A percentile compares a stretch with the other conserved stretches of the same genome.
phyloP scores from a whole-genome alignment of 1,140 invertebrate genomes.

The Hormaphis cornu region DNA sequence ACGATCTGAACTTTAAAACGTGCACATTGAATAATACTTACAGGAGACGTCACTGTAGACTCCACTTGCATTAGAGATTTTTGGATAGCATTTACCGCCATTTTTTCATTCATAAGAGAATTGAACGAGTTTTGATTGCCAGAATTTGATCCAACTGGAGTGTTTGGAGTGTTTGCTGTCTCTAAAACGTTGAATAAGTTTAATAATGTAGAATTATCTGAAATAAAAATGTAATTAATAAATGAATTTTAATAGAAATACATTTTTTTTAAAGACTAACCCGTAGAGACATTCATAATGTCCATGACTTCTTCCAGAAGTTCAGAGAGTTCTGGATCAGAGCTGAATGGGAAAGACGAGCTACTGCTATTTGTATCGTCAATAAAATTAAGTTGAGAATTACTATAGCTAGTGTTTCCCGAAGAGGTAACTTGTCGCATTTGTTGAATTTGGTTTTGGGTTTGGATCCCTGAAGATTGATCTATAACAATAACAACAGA shows the following conservation, averaged over 20 bases:
- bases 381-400: background rate
- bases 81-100: conserved; percentile 82
- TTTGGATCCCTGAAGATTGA: background rate
- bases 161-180: background rate
- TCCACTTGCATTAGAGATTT: conserved; percentile 78
- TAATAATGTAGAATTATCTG: conserved; percentile 15
- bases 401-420: background rate
- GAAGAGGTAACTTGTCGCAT: conserved; percentile 3
- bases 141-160: background rate
- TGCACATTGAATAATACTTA: background rate
- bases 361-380: background rate
- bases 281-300: background rate
- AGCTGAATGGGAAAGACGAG: background rate
- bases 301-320: conserved; percentile 24
- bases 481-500: conserved; percentile 1
- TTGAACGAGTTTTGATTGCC: conserved; percentile 6
- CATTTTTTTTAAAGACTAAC: background rate
- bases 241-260: background rate
- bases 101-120: conserved; percentile 49
- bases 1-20: background rate
- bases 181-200: conserved; percentile 13
- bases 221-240: background rate
- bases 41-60: conserved; percentile 54
- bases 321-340: conserved; percentile 13
- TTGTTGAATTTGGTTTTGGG: background rate